Evolutionary conservation across 2,797 vertebrate genomes (phyloP).

Genomic region (Sphaeramia orbicularis): DNA sequence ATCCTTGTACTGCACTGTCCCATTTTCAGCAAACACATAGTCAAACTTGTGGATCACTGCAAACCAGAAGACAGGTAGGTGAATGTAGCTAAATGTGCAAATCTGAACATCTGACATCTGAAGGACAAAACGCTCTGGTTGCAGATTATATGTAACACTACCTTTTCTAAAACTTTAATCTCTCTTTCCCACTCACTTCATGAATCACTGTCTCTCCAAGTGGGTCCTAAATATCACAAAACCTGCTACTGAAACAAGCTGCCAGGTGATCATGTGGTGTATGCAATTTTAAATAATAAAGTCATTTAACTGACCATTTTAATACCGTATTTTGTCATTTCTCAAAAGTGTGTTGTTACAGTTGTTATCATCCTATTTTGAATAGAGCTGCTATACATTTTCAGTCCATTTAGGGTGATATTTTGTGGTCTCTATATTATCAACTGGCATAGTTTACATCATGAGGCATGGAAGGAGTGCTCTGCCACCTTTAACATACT

Average conservation of each 20-base stretch:
- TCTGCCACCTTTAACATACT: conserved; percentile 41
- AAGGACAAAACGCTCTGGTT: conserved; percentile 14
- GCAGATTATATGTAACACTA: conserved; percentile 48
- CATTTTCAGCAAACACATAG: conserved; percentile 97
- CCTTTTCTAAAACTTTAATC: conserved; percentile 35
- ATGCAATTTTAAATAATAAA: not conserved
- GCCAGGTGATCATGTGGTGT: not conserved
- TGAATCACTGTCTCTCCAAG: not conserved
- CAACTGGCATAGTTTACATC: conserved; percentile 6
- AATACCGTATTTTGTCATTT: no score
- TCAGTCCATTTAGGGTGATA: not conserved
- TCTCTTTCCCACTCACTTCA: conserved; percentile 17
- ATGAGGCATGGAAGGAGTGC: not conserved
- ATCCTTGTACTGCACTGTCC: conserved; percentile 97
- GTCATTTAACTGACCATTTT: not conserved
- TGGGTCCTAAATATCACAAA: not conserved
- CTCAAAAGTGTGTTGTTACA: no score
- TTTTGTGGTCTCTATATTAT: not conserved
- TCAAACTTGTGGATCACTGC: conserved; percentile 96
- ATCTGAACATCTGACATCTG: not conserved
- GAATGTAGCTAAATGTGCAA: not conserved
- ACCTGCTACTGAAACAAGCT: not conserved
- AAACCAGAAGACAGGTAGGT: conserved; percentile 40
- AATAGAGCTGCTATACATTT: not conserved
- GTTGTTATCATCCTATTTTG: no score